Evolutionary conservation across 2,113 vertebrate species (phyloP).

Genomic region (Phyllostomus hastatus): DNA sequence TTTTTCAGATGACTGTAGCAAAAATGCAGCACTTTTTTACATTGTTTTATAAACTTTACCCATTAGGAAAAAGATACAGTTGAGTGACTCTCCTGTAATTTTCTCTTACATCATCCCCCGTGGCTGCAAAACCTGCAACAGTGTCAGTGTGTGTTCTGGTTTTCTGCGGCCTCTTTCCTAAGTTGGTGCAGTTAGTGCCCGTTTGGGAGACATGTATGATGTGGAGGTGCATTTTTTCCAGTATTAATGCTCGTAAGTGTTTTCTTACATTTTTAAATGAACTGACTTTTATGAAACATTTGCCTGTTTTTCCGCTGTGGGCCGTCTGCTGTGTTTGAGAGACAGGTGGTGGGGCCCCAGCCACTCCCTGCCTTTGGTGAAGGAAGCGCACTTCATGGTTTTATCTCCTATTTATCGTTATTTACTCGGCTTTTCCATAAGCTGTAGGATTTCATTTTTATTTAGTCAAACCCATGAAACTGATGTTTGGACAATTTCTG

Average conservation of each 20-base stretch:
- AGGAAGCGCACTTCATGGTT: rapidly evolving
- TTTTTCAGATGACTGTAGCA: not conserved
- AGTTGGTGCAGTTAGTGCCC: not conserved
- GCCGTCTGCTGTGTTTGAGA: rapidly evolving
- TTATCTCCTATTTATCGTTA: rapidly evolving
- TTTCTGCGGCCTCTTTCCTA: not conserved
- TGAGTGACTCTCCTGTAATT: rapidly evolving
- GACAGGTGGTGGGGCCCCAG: rapidly evolving
- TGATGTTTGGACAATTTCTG: not conserved
- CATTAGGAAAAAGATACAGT: too few species aligned
- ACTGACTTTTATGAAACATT: too few species aligned
- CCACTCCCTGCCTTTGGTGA: rapidly evolving
- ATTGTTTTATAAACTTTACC: too few species aligned
- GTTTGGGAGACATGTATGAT: not conserved
- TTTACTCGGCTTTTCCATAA: rapidly evolving
- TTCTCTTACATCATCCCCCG: rapidly evolving
- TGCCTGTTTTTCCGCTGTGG: rapidly evolving
- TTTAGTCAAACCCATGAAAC: not conserved
- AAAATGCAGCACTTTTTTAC: not conserved
- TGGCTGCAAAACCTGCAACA: rapidly evolving
- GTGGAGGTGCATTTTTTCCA: rapidly evolving
- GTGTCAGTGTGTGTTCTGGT: too few species aligned
- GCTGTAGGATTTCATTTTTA: not conserved
- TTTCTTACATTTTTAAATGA: not conserved
- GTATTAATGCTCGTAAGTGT: rapidly evolving